Conservation (phyloP, 2,113 vertebrate genomes). For the Grallaria varia region DNA sequence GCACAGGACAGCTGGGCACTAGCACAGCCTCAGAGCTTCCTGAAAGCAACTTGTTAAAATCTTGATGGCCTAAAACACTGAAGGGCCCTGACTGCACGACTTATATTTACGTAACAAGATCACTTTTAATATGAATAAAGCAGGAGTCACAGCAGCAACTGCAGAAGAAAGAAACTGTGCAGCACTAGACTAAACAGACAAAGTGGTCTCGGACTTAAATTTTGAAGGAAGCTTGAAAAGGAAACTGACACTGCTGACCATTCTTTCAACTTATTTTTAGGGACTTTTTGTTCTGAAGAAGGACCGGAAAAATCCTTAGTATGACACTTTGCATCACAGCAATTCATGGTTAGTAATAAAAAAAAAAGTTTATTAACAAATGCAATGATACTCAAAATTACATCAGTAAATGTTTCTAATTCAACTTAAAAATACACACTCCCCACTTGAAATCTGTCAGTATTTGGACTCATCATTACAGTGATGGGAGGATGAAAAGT, state of each 20-base stretch:
- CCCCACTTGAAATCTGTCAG: not conserved
- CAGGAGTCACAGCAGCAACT: not conserved
- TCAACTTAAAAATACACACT: not conserved
- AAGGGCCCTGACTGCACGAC: not conserved
- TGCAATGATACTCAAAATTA: not conserved
- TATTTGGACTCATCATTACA: not conserved
- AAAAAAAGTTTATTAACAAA: not conserved
- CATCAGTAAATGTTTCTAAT: not conserved
- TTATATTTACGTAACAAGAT: not conserved
- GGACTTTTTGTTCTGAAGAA: not conserved
- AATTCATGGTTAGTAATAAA: not conserved
- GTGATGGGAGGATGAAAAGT: not conserved
- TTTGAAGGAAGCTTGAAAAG: constrained; percentile 1
- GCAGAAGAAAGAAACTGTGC: not conserved
- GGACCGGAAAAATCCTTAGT: not conserved
- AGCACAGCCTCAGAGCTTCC: not conserved
- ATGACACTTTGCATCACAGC: not conserved
- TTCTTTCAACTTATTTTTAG: constrained; percentile 32
- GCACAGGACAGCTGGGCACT: not conserved
- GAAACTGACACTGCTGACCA: not conserved
- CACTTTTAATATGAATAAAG: not conserved
- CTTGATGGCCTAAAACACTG: not conserved
- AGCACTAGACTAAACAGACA: not conserved
- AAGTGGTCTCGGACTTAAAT: not conserved
- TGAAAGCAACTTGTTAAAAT: not conserved